phyloP scores from a whole-genome alignment of 2,888 invertebrate genomes.

The Caenorhabditis sp. region DNA sequence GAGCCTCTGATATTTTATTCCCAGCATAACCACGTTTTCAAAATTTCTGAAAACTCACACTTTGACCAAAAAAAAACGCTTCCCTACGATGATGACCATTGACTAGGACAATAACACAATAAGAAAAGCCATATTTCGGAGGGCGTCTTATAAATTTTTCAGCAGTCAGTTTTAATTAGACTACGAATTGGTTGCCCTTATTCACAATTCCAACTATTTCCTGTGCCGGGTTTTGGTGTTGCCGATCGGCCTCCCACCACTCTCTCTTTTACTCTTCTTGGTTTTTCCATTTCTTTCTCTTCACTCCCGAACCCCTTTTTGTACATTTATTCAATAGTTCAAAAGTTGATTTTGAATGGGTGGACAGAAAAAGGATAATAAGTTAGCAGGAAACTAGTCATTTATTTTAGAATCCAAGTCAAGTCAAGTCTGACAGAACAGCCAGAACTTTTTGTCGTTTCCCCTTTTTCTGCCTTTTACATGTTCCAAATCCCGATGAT shows the following conservation, averaged over 20 bases:
- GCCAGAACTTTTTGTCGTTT: too few species aligned
- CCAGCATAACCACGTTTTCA: too few species aligned
- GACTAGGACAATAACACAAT: background rate
- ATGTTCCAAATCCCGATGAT: constrained; percentile 8
- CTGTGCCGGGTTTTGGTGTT: constrained; percentile 37
- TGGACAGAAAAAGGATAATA: background rate
- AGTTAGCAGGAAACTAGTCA: constrained; percentile 10
- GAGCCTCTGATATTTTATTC: too few species aligned
- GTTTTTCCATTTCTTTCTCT: constrained; percentile 20
- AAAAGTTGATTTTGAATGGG: too few species aligned
- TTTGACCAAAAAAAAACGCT: background rate
- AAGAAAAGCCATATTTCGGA: constrained; percentile 38
- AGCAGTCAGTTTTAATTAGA: constrained; percentile 61
- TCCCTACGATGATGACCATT: background rate
- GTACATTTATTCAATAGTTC: background rate
- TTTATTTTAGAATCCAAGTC: background rate
- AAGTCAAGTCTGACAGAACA: too few species aligned
- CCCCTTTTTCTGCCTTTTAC: background rate
- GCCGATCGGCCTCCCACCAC: constrained; percentile 21
- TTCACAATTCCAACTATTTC: constrained; percentile 59
- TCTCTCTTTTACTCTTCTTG: background rate
- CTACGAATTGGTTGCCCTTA: constrained; percentile 54
- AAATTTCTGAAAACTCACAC: too few species aligned
- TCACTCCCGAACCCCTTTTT: constrained; percentile 5
- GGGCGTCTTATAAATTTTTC: constrained; percentile 50